Evolutionary conservation across 2,888 invertebrate genomes (phyloP).

Genomic region (Lasioglossum marginatum): DNA sequence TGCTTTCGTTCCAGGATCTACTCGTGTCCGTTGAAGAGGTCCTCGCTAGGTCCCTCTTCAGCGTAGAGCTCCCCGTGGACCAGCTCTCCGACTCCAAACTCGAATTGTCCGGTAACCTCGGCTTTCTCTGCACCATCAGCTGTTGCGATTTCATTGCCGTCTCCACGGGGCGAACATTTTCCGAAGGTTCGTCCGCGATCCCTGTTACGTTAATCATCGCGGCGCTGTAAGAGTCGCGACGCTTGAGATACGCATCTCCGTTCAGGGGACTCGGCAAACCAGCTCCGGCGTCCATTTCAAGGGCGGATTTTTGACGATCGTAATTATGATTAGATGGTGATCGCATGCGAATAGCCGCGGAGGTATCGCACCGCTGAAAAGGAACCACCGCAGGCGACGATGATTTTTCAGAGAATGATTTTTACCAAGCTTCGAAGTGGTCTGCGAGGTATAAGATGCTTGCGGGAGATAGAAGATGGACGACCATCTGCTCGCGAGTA

Average conservation of each 20-base stretch:
- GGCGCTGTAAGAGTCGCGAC: slow-evolving; percentile 76
- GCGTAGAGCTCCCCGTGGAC: slow-evolving; percentile 63
- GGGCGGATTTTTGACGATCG: slow-evolving; percentile 26
- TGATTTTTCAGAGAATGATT: slow-evolving; percentile 14
- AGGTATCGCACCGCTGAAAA: neutral
- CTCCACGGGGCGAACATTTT: slow-evolving; percentile 47
- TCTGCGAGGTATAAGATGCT: neutral
- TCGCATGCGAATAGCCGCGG: slow-evolving; percentile 1
- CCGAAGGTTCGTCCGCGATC: slow-evolving; percentile 60
- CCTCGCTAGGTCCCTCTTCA: slow-evolving; percentile 61
- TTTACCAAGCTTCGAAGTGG: neutral
- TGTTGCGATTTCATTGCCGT: slow-evolving; percentile 16
- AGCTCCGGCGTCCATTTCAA: slow-evolving; percentile 46
- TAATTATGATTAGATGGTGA: slow-evolving; percentile 35
- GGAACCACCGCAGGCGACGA: neutral
- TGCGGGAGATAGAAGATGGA: neutral
- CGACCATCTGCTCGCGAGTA: neutral
- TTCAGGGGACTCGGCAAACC: slow-evolving; percentile 30
- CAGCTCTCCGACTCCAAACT: slow-evolving; percentile 71
- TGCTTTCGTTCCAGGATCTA: slow-evolving; percentile 69
- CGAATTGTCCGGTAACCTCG: slow-evolving; percentile 43
- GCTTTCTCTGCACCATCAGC: neutral
- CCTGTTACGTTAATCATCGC: slow-evolving; percentile 72
- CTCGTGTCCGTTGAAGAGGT: slow-evolving; percentile 68
- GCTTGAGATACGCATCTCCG: slow-evolving; percentile 61